These are phyloP conservation scores for Tauraco hartlaubi DNA, from an alignment of 2,797 vertebrate species.

Conservation along the genomic window DNA sequence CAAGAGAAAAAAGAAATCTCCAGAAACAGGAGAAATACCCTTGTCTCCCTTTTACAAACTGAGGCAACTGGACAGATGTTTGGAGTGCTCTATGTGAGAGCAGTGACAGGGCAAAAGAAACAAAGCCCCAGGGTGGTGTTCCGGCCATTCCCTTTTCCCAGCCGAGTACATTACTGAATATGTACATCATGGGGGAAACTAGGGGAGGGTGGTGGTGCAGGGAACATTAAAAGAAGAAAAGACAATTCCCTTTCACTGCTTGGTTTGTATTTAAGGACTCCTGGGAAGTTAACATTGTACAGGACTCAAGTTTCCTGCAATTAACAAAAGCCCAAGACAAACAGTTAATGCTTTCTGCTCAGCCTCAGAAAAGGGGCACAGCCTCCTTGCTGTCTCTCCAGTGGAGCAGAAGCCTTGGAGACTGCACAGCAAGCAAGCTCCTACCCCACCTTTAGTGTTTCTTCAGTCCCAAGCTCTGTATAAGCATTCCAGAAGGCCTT, in stretches of 20 bases:
- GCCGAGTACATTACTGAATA: background rate
- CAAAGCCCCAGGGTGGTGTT: background rate
- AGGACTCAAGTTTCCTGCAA: background rate
- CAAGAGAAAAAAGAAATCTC: background rate
- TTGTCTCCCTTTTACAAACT: background rate
- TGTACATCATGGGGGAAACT: background rate
- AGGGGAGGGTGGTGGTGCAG: no score
- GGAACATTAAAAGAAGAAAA: background rate
- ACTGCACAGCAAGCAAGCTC: background rate
- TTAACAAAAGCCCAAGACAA: background rate
- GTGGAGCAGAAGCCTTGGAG: background rate
- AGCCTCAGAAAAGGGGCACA: background rate
- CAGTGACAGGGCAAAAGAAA: background rate
- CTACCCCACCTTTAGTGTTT: background rate
- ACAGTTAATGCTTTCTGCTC: background rate
- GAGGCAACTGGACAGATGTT: background rate
- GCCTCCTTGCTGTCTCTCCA: background rate
- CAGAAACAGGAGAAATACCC: background rate
- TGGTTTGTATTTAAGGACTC: slow-evolving; percentile 13
- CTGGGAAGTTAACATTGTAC: background rate
- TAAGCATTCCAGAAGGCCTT: background rate
- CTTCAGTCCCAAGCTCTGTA: background rate
- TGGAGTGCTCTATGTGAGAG: background rate
- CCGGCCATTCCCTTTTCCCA: background rate
- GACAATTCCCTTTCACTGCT: background rate